Percentiles rank a stretch among this genome's conserved stretches.
Evolutionary conservation across 2,888 invertebrate species (phyloP).

Genomic region (Mythimna impura): DNA sequence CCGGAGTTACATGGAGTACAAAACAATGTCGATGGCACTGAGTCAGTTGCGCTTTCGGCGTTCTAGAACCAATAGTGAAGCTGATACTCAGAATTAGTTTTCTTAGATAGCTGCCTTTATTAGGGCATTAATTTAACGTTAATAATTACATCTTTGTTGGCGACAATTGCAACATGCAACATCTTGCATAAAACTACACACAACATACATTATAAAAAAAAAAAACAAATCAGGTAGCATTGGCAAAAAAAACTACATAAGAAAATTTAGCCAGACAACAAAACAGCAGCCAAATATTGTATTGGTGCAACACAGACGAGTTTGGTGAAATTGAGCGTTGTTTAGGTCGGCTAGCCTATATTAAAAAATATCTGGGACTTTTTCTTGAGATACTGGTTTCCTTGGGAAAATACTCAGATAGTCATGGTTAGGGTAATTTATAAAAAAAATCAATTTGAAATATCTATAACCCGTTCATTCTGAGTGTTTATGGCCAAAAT

Average conservation of each 20-base stretch:
- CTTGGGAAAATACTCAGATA: not conserved
- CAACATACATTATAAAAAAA: conserved; percentile 26
- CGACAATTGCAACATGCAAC: conserved; percentile 48
- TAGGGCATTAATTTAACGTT: conserved; percentile 38
- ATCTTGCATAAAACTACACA: conserved; percentile 34
- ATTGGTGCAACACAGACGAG: conserved; percentile 5
- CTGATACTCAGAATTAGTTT: conserved; percentile 69
- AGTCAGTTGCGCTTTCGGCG: conserved; percentile 78
- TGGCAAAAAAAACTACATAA: not conserved
- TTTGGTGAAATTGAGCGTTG: not conserved
- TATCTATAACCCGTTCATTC: too few relatives aligned
- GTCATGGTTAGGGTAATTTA: too few relatives aligned
- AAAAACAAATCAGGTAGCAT: not conserved
- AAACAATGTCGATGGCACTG: conserved; percentile 86
- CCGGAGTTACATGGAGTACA: conserved; percentile 86
- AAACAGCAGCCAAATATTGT: conserved; percentile 11
- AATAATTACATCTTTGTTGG: conserved; percentile 25
- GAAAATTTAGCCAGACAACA: conserved; percentile 35
- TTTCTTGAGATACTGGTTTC: not conserved
- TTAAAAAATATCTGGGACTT: not conserved
- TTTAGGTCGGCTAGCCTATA: not conserved
- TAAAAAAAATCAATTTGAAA: too few relatives aligned
- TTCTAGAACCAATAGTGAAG: conserved; percentile 83
- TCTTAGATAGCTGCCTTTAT: conserved; percentile 35
- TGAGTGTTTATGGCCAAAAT: too few relatives aligned